Evolutionary conservation across 2,113 vertebrate species (phyloP).

Genomic region (Xiphophorus maculatus): DNA sequence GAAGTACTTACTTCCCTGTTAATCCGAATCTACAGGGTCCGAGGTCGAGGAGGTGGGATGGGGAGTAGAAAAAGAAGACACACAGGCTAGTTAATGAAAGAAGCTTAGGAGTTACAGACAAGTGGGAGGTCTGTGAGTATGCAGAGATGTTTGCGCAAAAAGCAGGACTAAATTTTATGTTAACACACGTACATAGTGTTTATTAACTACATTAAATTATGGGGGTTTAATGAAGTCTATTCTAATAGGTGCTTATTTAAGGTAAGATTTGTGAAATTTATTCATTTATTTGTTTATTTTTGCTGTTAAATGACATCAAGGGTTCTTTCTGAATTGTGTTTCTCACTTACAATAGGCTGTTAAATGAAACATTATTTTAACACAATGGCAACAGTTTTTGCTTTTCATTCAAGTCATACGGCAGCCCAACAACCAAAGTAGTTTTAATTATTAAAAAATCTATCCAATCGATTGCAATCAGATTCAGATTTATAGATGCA

Average conservation of each 20-base stretch:
- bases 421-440: no score
- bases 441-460: no score
- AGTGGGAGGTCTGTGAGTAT: constrained; percentile 40
- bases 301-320: background rate
- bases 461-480: no score
- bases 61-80: constrained; percentile 83
- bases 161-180: constrained; percentile 5
- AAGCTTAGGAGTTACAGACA: constrained; percentile 73
- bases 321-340: background rate
- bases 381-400: no score
- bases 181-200: background rate
- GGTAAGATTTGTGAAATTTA: background rate
- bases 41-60: constrained; percentile 78
- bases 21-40: constrained; percentile 89
- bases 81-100: constrained; percentile 81
- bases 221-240: no score
- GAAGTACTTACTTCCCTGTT: constrained; percentile 90
- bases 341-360: background rate
- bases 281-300: background rate
- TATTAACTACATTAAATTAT: no score
- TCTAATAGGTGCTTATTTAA: background rate
- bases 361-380: background rate
- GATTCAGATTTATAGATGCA: no score
- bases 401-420: no score
- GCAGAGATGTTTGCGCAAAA: constrained; percentile 9